phyloP scores from a whole-genome alignment of 2,888 invertebrate genomes.

The Eupeodes latifasciatus region DNA sequence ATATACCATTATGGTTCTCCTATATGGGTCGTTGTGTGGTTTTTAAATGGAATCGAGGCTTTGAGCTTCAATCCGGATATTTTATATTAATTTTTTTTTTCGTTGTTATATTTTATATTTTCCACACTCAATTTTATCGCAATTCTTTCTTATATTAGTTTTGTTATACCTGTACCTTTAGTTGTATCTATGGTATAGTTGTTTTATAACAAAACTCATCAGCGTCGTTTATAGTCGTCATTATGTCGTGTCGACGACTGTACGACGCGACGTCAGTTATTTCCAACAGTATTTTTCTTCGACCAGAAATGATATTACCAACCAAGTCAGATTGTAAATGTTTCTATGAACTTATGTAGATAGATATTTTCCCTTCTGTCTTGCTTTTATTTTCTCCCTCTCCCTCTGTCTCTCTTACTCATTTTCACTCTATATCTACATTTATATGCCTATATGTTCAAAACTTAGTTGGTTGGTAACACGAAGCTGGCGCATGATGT shows the following conservation, averaged over 20 bases:
- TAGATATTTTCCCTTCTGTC: conserved; percentile 24
- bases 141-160: conserved; percentile 42
- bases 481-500: conserved; percentile 70
- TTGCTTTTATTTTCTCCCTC: not conserved
- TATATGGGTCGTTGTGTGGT: conserved; percentile 70
- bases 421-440: conserved; percentile 40
- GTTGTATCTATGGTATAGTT: not conserved
- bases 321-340: conserved; percentile 33
- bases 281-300: conserved; percentile 50
- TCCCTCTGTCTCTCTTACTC: not conserved
- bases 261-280: not conserved
- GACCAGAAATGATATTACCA: conserved; percentile 59
- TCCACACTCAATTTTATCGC: conserved; percentile 44
- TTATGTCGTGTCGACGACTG: no score
- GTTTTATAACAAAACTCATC: conserved; percentile 33
- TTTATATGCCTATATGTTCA: no score
- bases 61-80: conserved; percentile 64
- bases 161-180: not conserved
- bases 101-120: not conserved
- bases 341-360: not conserved
- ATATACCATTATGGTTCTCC: not conserved
- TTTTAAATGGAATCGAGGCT: conserved; percentile 55
- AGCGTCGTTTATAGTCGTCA: not conserved
- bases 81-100: conserved; percentile 30
- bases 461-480: conserved; percentile 52